Conservation (phyloP, 2,888 invertebrate genomes). For the Carterocephalus palaemon region DNA sequence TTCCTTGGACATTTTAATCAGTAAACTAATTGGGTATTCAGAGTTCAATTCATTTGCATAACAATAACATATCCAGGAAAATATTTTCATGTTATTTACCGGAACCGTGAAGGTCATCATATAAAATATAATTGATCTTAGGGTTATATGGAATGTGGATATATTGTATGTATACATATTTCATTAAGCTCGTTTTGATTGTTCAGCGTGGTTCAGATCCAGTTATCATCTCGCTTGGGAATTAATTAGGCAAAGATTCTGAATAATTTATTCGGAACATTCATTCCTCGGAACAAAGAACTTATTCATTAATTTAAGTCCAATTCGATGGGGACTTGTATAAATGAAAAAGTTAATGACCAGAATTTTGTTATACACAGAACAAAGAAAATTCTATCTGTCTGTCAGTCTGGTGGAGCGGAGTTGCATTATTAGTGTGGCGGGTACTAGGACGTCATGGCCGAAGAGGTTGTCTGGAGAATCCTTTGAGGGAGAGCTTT, state of each 20-base stretch:
- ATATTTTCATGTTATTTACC: too few species aligned
- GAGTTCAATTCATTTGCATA: conserved; percentile 1
- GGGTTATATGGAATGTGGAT: too few species aligned
- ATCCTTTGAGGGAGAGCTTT: conserved; percentile 41
- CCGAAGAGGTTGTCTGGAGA: conserved; percentile 38
- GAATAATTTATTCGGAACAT: neutral
- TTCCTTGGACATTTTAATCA: conserved; percentile 27
- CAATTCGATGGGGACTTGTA: neutral
- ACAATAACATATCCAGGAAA: neutral
- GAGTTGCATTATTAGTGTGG: conserved; percentile 27
- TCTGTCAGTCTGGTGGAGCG: conserved; percentile 5
- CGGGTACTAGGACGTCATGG: conserved; percentile 43
- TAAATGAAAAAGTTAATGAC: neutral
- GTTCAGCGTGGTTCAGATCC: too few species aligned
- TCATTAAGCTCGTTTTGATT: too few species aligned
- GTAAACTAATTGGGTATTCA: conserved; percentile 7
- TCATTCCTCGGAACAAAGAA: neutral
- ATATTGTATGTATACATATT: too few species aligned
- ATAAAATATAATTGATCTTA: too few species aligned
- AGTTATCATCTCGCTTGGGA: too few species aligned
- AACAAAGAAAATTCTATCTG: conserved; percentile 7
- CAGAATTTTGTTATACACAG: neutral
- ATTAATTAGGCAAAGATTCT: too few species aligned
- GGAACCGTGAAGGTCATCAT: too few species aligned
- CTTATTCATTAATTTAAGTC: neutral